Base-by-base conservation (phyloP, 2,888 invertebrate genomes). In the Penaeus monodon region DNA sequence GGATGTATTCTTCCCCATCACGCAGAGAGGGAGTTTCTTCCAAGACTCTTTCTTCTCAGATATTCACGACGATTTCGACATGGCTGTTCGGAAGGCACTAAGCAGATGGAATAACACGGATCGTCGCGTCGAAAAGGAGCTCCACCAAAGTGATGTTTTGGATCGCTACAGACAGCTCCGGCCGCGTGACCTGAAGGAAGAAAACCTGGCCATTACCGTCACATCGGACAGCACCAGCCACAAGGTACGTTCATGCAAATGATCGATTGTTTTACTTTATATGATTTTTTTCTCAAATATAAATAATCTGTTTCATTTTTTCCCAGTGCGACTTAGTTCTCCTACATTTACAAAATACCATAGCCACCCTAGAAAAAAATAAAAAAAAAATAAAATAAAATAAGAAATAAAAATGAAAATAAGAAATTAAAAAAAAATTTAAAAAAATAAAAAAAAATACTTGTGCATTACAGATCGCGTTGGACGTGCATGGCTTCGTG, bases 401-500 rank as follows among this genome's bases (percentile, higher is more conserved):
- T 4, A 4, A 38, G 6, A 4, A 38, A 38, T 38, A 38, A 6
- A 8, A 38, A 38, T 38, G 7, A 38, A 0, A 8, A 38, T 38
- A 0, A 38, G 7, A 8, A 38, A 38, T 4, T 38, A 38, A 8
- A 38, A 4, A 38, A 38, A 38, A 38, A n/a, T n/a, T n/a, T 38
- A 38, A 38, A 38, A 38, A 8, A 6, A 38, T 8, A 6, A 8
- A 0, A 8, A 8, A 70, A 81, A 57, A 29, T 70, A 70, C 68
- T 49, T 57, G 81, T 70, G 29, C 70, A 8, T 57, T n/a, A 22
- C 83, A 87, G 87, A 63, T 87, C 12, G 70, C 84, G 17, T n/a
- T 87, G 66, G 87, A 87, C 44, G 87, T 87, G 38, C 79, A 87
- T 29, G 87, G 83, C 33, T 87, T 87, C 66, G 57, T 73, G 33